Base-by-base conservation (phyloP, 2,113 vertebrate species). In the Pan troglodytes region DNA sequence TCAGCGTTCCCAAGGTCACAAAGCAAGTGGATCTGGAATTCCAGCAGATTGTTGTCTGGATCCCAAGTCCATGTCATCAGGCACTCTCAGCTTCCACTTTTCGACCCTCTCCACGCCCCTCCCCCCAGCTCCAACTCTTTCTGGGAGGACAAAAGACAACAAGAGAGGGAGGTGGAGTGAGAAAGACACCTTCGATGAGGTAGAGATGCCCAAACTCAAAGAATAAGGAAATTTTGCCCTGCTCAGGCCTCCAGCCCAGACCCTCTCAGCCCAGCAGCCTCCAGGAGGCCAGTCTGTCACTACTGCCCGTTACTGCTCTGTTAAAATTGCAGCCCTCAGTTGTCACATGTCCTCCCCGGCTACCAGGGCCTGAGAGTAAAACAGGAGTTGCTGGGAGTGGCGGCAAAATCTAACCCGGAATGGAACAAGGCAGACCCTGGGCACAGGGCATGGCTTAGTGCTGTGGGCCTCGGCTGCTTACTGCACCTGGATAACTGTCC, bases 401-500 rank as follows among this genome's bases (percentile, higher is more conserved):
- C 13, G 70, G 90, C 45, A 48, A 48, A 80, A 11, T 78, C 48
- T 48, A 93, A n/a, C 40, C 70, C 45, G 18, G 59, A 75, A 72
- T 0, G 25, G 81, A 86, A 90, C 80, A 85, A 67, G 10, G 43
- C n/a, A 40, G 87, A 93, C 52, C 67, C 35, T 20, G 64, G 52
- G 84, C 38, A 64, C 30, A 38, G 80, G 45, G 70, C 30, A 27
- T 85, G 89, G 92, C 22, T 72, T 52, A 20, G 84, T 1, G 88
- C 59, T 43, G 12, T 11, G 35, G 16, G 50, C 84, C 84, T n/a
- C 4, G 0, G 52, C 25, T 3, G 17, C 22, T 85, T 38, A n/a
- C 68, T 61, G 67, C 0, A 5, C 48, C 83, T 25, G 55, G 73
- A 93, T 68, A 94, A 94, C 75, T 86, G 90, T 93, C 96, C 93